These are phyloP conservation scores for Columba janthina DNA, from an alignment of 2,113 vertebrate genomes.

Conservation along the genomic window DNA sequence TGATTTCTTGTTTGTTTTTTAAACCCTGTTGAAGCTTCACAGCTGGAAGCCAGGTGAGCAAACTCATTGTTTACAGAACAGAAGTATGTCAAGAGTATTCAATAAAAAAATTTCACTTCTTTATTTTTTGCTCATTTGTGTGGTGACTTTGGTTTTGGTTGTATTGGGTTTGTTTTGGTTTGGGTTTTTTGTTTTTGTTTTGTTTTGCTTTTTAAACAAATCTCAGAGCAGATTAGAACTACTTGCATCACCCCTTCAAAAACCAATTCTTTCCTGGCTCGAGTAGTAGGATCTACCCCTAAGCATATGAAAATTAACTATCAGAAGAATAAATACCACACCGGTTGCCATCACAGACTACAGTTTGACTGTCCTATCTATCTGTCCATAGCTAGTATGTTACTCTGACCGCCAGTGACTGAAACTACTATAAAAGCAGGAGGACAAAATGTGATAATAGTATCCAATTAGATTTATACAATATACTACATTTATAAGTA, in stretches of 20 bases:
- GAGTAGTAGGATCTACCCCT: not conserved
- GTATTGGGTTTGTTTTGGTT: too few species aligned
- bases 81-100: not conserved
- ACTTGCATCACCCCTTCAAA: not conserved
- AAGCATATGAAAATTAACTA: not conserved
- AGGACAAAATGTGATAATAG: not conserved
- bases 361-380: not conserved
- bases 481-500: not conserved
- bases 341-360: not conserved
- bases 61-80: not conserved
- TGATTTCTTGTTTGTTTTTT: not conserved
- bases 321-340: not conserved
- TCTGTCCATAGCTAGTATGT: not conserved
- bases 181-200: too few species aligned
- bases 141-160: too few species aligned
- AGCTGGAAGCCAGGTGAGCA: too few species aligned
- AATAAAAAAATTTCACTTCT: not conserved
- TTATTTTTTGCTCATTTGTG: not conserved
- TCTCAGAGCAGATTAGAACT: not conserved
- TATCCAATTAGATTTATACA: not conserved
- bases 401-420: slow-evolving; percentile 16
- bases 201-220: not conserved
- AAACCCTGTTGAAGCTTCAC: not conserved
- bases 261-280: not conserved
- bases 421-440: slow-evolving; percentile 16